phyloP scores from a whole-genome alignment of 1,140 invertebrate genomes.

The Hyposmocoma kahamanoa region DNA sequence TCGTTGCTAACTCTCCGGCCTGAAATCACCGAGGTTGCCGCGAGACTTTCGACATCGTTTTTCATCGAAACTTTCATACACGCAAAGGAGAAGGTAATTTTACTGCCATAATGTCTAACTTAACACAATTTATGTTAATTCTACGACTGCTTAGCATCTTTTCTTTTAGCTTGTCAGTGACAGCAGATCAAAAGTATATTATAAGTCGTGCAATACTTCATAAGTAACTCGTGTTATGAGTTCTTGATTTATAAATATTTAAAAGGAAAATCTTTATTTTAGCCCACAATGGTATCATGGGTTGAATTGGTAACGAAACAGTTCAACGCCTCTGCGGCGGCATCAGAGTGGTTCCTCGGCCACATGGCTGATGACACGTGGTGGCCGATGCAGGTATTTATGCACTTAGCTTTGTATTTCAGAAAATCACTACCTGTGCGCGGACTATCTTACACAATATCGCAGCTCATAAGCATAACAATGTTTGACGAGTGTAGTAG shows the following conservation, averaged over 20 bases:
- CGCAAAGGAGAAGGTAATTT: slow-evolving; percentile 91
- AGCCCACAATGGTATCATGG: slow-evolving; percentile 97
- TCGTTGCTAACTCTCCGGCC: slow-evolving; percentile 85
- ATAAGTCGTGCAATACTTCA: no score
- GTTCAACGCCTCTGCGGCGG: slow-evolving; percentile 91
- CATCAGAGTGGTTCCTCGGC: slow-evolving; percentile 94
- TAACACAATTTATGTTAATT: no score
- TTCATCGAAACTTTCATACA: slow-evolving; percentile 98
- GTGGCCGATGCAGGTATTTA: slow-evolving; percentile 91
- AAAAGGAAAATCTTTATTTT: slow-evolving; percentile 27
- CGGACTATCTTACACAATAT: no score
- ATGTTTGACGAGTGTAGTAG: no score
- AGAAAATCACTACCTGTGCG: slow-evolving; percentile 1
- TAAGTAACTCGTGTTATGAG: no score
- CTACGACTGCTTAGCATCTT: no score
- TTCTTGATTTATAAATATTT: no score
- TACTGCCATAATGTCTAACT: slow-evolving; percentile 8
- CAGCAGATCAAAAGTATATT: no score
- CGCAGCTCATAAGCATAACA: no score
- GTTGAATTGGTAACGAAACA: slow-evolving; percentile 95
- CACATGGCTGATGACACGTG: slow-evolving; percentile 94
- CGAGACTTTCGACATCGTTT: slow-evolving; percentile 93
- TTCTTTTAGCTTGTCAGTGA: no score
- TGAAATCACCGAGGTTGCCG: slow-evolving; percentile 88
- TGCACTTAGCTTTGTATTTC: not conserved